Conservation (phyloP, 2,888 invertebrate genomes). For the Diadegma fenestrale region DNA sequence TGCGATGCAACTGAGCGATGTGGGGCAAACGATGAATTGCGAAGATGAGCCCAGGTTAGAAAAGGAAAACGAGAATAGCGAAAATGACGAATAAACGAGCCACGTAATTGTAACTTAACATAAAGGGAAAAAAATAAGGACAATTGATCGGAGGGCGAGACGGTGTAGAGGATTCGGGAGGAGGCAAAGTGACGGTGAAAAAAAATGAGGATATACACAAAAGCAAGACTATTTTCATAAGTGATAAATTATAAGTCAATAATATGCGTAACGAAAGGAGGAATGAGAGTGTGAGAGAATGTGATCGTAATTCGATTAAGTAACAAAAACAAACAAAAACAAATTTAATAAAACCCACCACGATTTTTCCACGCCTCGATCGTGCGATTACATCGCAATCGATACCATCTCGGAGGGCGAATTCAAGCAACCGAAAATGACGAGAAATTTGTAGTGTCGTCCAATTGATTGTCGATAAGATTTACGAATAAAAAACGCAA, state of each 20-base stretch:
- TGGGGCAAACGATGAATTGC: conserved; percentile 16
- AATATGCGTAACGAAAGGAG: conserved; percentile 76
- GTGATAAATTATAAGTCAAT: conserved; percentile 83
- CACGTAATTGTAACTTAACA: conserved; percentile 32
- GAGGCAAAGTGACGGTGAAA: conserved; percentile 62
- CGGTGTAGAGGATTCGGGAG: conserved; percentile 22
- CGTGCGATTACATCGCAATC: conserved; percentile 22
- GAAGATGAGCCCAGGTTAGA: conserved; percentile 5
- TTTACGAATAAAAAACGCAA: conserved; percentile 50
- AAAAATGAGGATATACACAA: conserved; percentile 78
- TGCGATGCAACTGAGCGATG: not conserved
- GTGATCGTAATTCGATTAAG: conserved; percentile 53
- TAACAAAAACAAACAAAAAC: conserved; percentile 10
- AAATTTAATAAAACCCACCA: conserved; percentile 49
- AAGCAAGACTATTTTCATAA: conserved; percentile 84
- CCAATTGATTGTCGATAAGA: conserved; percentile 61
- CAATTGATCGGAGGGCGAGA: conserved; percentile 23
- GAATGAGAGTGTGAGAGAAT: conserved; percentile 47
- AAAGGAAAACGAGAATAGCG: not conserved
- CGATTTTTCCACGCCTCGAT: conserved; percentile 44
- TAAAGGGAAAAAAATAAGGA: conserved; percentile 41
- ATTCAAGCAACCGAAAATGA: not conserved
- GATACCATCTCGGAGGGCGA: not conserved
- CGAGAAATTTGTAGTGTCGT: conserved; percentile 59
- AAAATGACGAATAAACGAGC: conserved; percentile 36